phyloP scores from a whole-genome alignment of 2,113 vertebrate genomes.

The Anseranas semipalmata region DNA sequence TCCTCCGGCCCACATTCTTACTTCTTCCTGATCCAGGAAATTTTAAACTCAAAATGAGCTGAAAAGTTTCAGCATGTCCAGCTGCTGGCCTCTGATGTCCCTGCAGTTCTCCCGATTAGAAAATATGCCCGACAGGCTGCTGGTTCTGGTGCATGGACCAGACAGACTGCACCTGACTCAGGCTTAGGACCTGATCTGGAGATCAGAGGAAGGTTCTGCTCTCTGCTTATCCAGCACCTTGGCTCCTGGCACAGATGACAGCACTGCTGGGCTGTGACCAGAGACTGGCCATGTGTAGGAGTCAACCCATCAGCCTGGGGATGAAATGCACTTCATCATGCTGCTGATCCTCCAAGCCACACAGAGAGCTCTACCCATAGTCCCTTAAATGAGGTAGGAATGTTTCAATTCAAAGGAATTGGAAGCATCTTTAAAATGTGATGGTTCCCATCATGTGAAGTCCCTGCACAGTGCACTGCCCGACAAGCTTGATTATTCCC shows the following conservation, averaged over 20 bases:
- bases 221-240: background rate
- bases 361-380: conserved; percentile 3
- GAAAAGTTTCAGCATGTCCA: background rate
- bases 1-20: background rate
- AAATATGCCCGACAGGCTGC: background rate
- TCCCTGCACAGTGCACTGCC: conserved; percentile 3
- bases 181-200: background rate
- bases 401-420: conserved; percentile 63
- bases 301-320: background rate
- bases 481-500: conserved; percentile 46
- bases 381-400: conserved; percentile 46
- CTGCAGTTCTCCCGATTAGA: background rate
- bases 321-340: background rate
- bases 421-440: conserved; percentile 65
- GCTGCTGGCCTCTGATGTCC: background rate
- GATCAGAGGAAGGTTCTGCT: background rate
- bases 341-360: background rate
- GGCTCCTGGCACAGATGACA: background rate
- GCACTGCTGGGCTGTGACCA: background rate
- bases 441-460: conserved; percentile 3
- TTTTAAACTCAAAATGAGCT: background rate
- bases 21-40: background rate
- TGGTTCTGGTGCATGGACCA: background rate
- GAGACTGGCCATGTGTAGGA: background rate
- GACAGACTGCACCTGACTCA: background rate